Base-by-base conservation (phyloP, 2,888 invertebrate species). In the Anodontia alba region DNA sequence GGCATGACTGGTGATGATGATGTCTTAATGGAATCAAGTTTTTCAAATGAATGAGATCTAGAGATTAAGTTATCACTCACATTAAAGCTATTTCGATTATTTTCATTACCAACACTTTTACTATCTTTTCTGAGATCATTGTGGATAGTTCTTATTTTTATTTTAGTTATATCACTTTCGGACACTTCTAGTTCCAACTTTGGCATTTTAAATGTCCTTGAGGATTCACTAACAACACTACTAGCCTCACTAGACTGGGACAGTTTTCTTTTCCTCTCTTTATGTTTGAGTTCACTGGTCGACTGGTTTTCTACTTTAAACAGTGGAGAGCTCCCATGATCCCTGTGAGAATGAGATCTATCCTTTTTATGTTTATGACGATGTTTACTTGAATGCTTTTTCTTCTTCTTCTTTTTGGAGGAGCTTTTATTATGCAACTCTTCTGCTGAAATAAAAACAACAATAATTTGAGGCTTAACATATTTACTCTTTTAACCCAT, bases 351-450 rank as follows among this genome's bases (percentile, higher is more conserved):
- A 29, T 3, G 29, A 17, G 57, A 7, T 62, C 29, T 62, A 8
- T 62, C 17, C 33, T 62, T 62, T 33, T 33, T 23, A 33, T n/a
- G 46, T 31, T 51, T 49, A 49, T 71, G 71, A 26, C 46, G 46
- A 29, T 49, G 51, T n/a, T 54, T 33, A 23, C 33, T 73, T n/a
- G 54, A 38, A 54, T 54, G 72, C 33, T 73, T 66, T 29, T 23
- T 73, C 72, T 57, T 73, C 38, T 73, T 73, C 42, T 36, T 73
- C 57, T 36, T 71, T 33, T n/a, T 71, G 33, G 36, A 49, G 5
- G 51, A 20, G 20, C 71, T 36, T 51, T 71, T 51, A 23, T 7
- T n/a, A 29, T 51, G 29, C 23, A 36, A 26, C 3, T 51, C 51
- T 12, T 62, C 62, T 17, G 23, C 54, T 54, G 62, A 62, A 62